Base-by-base conservation (phyloP, 37 sponge, comb jelly and placozoan species). In the Halisarca cf. caerulea region DNA sequence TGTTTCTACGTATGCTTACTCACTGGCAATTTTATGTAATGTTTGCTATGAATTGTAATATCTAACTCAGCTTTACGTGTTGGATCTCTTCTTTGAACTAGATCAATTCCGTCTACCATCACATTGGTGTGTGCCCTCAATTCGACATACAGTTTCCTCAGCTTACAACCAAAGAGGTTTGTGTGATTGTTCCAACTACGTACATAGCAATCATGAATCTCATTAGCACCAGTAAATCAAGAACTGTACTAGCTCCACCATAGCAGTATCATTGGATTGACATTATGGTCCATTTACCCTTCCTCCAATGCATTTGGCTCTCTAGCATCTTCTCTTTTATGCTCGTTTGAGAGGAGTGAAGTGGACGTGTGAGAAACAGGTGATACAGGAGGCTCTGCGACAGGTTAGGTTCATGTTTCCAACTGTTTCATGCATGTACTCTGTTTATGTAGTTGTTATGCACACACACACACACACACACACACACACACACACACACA, bases 81-180 rank as follows among this genome's bases (percentile, higher is more conserved):
- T 66, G 27, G 11, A 14, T 24, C 23, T 66, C 28, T 11, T 15
- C 42, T 35, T 20, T 75, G 20, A 38, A 15, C n/a, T 53, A 89
- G 89, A 92, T 89, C 42, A 17, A 44, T 33, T 73, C 66, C 4
- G 87, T 92, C 38, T 89, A 92, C 70, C 74, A 41, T 20, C 93
- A 92, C 70, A 40, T 92, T 0, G 93, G 93, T 15, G 93, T 92
- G 75, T 92, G 93, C 73, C 93, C 93, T n/a, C 93, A 92, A 81
- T 92, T 92, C 86, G 93, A 92, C 36, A 92, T 92, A 51, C 93
- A 92, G 28, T 82, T 86, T 44, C 78, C 81, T 32, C 74, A 86
- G 20, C 82, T 92, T 41, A 89, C 93, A 25, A 80, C 90, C 35
- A 62, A 86, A 64, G 93, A 92, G 38, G 58, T 58, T n/a, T n/a